Percentiles rank a stretch among this genome's conserved stretches.
These are phyloP conservation scores for Chunga burmeisteri DNA, from an alignment of 2,113 vertebrate species.

Conservation along the genomic window DNA sequence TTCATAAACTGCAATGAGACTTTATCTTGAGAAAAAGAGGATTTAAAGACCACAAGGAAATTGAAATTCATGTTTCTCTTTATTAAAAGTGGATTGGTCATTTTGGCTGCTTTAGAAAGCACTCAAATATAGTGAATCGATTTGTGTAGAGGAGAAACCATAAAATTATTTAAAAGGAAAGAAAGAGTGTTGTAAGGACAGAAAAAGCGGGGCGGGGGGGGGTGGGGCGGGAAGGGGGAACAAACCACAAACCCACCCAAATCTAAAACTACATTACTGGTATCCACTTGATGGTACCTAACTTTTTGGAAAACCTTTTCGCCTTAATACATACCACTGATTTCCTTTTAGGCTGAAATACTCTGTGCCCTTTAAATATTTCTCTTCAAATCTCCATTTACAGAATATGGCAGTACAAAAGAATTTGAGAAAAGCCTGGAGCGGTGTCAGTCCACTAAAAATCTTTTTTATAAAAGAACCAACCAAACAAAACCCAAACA, in stretches of 20 bases:
- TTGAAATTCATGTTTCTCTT: not conserved
- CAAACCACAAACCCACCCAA: not conserved
- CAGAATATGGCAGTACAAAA: not conserved
- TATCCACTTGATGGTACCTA: not conserved
- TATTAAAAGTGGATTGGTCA: not conserved
- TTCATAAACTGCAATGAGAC: not conserved
- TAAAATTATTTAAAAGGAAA: not conserved
- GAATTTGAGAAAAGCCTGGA: not conserved
- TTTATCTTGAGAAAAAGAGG: not conserved
- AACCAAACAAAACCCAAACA: not conserved
- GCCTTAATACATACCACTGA: not conserved
- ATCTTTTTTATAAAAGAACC: not conserved
- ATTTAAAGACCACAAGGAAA: not conserved
- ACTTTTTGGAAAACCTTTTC: not conserved
- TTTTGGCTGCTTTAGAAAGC: not conserved
- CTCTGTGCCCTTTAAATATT: not conserved
- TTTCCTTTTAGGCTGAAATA: not conserved
- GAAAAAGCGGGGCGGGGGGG: not conserved
- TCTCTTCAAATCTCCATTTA: not conserved
- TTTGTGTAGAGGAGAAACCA: not conserved
- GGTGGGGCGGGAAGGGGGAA: too few relatives aligned
- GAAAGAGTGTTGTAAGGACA: not conserved
- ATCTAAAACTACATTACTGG: not conserved
- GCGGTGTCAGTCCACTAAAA: not conserved
- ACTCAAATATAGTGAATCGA: not conserved